phyloP scores from a whole-genome alignment of 2,888 invertebrate genomes.

The Lasiommata megera region DNA sequence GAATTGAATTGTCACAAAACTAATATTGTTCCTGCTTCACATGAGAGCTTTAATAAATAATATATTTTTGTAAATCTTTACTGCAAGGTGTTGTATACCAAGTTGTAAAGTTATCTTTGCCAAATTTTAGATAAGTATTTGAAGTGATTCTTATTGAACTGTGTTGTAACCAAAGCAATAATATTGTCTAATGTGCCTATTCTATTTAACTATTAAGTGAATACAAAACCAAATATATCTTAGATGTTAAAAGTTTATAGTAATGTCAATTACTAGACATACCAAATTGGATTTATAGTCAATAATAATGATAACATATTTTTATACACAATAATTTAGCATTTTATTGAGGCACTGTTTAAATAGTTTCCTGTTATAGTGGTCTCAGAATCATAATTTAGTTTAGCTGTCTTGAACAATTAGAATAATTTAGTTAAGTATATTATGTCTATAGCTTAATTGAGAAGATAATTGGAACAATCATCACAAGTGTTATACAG shows the following conservation, averaged over 20 bases:
- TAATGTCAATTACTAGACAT: conserved; percentile 37
- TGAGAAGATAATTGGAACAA: conserved; percentile 34
- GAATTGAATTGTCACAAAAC: conserved; percentile 53
- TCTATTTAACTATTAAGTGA: conserved; percentile 51
- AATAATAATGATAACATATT: conserved; percentile 33
- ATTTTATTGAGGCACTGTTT: conserved; percentile 32
- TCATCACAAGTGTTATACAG: conserved; percentile 51
- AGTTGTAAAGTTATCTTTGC: conserved; percentile 65
- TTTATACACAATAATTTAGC: conserved; percentile 28
- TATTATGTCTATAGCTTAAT: conserved; percentile 31
- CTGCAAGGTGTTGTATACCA: conserved; percentile 50
- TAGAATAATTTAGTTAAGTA: conserved; percentile 41
- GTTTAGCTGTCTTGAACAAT: conserved; percentile 59
- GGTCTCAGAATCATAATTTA: conserved; percentile 53
- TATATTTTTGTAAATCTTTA: conserved; percentile 68
- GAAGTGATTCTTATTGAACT: conserved; percentile 69
- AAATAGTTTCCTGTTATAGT: conserved; percentile 42
- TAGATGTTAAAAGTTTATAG: conserved; percentile 51
- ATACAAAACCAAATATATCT: conserved; percentile 66
- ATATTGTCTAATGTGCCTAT: conserved; percentile 71
- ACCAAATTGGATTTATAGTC: conserved; percentile 40
- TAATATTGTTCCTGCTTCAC: conserved; percentile 61
- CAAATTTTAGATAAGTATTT: conserved; percentile 74
- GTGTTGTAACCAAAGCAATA: conserved; percentile 80
- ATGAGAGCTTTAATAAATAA: conserved; percentile 58